Conservation (phyloP, 2,888 invertebrate genomes). For the Vesta saturnalis region DNA sequence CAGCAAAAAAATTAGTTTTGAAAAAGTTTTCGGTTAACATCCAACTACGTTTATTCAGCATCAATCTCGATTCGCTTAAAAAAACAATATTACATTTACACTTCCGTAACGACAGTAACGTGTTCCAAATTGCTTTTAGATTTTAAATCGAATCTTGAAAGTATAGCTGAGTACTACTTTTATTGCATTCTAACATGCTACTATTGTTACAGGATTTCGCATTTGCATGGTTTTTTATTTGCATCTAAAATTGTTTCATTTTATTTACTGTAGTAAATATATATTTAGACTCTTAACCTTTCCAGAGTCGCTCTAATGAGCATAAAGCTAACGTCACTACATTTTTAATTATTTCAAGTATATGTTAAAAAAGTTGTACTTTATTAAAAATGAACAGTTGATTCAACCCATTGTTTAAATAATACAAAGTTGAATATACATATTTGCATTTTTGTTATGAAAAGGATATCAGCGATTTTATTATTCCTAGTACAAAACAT, state of each 20-base stretch:
- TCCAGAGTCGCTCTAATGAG: not conserved
- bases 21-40: too few relatives aligned
- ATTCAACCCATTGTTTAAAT: not conserved
- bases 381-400: conserved; percentile 11
- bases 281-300: not conserved
- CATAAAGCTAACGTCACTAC: not conserved
- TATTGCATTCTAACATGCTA: conserved; percentile 34
- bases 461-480: not conserved
- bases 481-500: not conserved
- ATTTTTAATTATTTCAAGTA: conserved; percentile 2
- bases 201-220: conserved; percentile 22
- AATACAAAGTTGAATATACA: not conserved
- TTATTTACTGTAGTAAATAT: conserved; percentile 11
- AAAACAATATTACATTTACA: conserved; percentile 26
- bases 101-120: conserved; percentile 27
- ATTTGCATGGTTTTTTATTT: conserved; percentile 25
- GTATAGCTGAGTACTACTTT: conserved; percentile 30
- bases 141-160: conserved; percentile 35
- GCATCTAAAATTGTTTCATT: conserved; percentile 15
- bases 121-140: conserved; percentile 35
- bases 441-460: not conserved
- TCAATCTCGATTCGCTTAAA: not conserved
- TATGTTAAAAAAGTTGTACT: not conserved
- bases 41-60: not conserved
- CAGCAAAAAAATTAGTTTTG: conserved; percentile 3